Percentiles rank a stretch among this genome's conserved stretches.
Evolutionary conservation across 2,797 vertebrate genomes (phyloP).

Genomic region (Girardinus metallicus): DNA sequence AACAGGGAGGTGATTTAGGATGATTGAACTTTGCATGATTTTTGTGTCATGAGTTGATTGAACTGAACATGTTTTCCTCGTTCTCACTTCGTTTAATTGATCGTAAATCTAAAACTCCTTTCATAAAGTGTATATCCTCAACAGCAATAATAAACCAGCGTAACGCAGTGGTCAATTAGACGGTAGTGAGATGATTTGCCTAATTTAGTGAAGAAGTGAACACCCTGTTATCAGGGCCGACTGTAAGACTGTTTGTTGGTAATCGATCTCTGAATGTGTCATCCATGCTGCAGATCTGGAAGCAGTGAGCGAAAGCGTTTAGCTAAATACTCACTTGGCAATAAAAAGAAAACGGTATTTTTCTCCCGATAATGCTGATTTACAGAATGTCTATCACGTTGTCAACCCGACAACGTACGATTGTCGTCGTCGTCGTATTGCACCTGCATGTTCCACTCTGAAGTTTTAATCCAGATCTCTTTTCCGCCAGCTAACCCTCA

Average conservation of each 20-base stretch:
- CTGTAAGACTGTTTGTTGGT: not conserved
- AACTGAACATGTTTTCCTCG: not conserved
- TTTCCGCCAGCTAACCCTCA: not conserved
- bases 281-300: conserved; percentile 3
- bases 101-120: conserved; percentile 17
- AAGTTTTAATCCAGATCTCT: conserved; percentile 2
- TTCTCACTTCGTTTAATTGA: conserved; percentile 15
- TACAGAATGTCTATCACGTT: not conserved
- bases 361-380: not conserved
- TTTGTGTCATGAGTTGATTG: not conserved
- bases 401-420: not conserved
- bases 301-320: not conserved
- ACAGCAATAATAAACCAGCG: conserved; percentile 60
- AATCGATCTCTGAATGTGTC: not conserved
- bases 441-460: conserved; percentile 24
- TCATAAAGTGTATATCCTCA: conserved; percentile 27
- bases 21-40: not conserved
- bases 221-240: not conserved
- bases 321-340: not conserved
- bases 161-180: conserved; percentile 11
- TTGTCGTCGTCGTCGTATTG: not conserved
- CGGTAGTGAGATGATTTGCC: not conserved
- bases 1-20: not conserved
- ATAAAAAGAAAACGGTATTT: not conserved
- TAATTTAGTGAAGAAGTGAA: not conserved